phyloP scores from a whole-genome alignment of 1,140 invertebrate genomes.

The Drosophila melanogaster region DNA sequence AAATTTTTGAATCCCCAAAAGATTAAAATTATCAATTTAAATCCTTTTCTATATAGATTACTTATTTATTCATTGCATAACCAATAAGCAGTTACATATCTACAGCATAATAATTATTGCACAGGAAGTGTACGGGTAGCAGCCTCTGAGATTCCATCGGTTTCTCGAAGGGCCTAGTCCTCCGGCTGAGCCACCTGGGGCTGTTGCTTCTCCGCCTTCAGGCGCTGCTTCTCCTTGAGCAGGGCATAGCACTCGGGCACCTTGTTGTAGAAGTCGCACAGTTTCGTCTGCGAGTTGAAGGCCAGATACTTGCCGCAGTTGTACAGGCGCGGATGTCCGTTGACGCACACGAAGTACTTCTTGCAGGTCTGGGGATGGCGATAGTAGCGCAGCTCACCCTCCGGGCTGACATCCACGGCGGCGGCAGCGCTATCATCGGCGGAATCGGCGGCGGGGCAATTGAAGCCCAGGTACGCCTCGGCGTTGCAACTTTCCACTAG shows the following conservation, averaged over 20 bases:
- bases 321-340: conserved; percentile 87
- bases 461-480: conserved; percentile 90
- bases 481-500: conserved; percentile 91
- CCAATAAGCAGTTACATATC: conserved; percentile 35
- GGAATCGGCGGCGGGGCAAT: conserved; percentile 86
- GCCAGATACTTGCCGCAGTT: conserved; percentile 81
- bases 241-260: conserved; percentile 79
- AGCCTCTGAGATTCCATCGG: conserved; percentile 31
- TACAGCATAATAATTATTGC: conserved; percentile 43
- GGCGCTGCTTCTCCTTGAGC: conserved; percentile 74
- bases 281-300: conserved; percentile 74
- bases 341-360: conserved; percentile 92
- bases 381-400: conserved; percentile 86
- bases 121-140: conserved; percentile 17
- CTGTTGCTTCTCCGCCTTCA: conserved; percentile 58
- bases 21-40: no score
- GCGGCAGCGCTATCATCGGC: conserved; percentile 66
- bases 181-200: conserved; percentile 27
- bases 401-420: conserved; percentile 85
- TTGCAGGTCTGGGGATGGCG: conserved; percentile 89
- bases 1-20: no score
- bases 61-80: conserved; percentile 45
- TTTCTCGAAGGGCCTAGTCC: conserved; percentile 2
- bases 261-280: conserved; percentile 81
- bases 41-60: conserved; percentile 5